These are phyloP conservation scores for Tiliqua scincoides DNA, from an alignment of 2,113 vertebrate species.

Conservation along the genomic window DNA sequence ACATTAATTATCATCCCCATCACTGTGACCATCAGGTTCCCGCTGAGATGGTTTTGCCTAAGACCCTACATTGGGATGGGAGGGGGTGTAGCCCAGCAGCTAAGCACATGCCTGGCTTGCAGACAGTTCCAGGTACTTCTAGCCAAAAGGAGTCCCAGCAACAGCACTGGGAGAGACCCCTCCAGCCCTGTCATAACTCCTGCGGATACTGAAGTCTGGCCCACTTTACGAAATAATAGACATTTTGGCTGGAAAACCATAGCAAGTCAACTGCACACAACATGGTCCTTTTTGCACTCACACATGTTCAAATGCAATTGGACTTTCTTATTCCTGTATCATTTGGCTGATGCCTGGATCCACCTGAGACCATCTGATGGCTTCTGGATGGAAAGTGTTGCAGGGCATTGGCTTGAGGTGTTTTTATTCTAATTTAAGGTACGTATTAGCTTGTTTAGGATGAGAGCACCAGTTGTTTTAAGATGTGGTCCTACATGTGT, in stretches of 20 bases:
- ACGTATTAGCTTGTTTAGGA: background rate
- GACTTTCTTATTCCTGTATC: background rate
- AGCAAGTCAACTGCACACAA: too few species aligned
- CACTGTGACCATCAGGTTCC: background rate
- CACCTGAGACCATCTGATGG: background rate
- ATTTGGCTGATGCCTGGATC: background rate
- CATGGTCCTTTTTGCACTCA: too few species aligned
- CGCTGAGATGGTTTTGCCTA: too few species aligned
- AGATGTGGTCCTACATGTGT: background rate
- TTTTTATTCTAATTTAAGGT: background rate
- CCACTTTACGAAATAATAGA: too few species aligned
- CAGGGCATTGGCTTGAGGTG: background rate
- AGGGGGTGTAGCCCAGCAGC: too few species aligned
- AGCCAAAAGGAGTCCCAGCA: background rate
- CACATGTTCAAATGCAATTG: too few species aligned
- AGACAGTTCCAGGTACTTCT: background rate
- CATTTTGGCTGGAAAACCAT: too few species aligned
- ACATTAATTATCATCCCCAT: background rate
- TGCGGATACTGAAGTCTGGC: too few species aligned
- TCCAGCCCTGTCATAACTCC: background rate
- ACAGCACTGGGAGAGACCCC: background rate
- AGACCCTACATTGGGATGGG: background rate
- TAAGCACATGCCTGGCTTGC: background rate
- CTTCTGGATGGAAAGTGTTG: background rate
- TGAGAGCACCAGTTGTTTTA: background rate